Evolutionary conservation across 2,797 vertebrate genomes (phyloP), one percentile per base, ranked within the genome.

Genomic region (Pogonophryne albipinna): DNA sequence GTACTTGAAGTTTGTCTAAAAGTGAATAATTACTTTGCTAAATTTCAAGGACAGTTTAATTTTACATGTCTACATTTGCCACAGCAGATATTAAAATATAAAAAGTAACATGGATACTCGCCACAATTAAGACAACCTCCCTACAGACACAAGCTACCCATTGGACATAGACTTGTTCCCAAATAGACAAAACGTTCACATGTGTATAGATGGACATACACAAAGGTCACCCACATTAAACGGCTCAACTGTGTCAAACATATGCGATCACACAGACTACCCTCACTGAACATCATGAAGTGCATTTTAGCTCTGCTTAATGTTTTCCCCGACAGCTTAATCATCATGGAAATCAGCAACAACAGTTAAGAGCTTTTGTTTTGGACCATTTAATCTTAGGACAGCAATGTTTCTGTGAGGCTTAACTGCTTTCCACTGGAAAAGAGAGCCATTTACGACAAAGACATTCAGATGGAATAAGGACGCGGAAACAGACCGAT

Each of bases 361-460:
- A 76, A 71, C 84, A 76, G 55, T 77, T 84, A 64, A 72, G 42
- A 70, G 59, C 63, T 74, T 60, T 46, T 66, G 66, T 87, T 80
- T 85, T 83, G 23, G n/a, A 45, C 82, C 78, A 82, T 87, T 86
- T 83, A 66, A 82, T 84, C 88, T 82, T 59, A 66, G 46, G 59
- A 74, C 59, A 72, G 63, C 71, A 70, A 56, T 45, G 78, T 70
- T 74, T 85, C 64, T 45, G 71, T 75, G 59, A 56, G 59, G 46
- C 85, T 87, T 90, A 85, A 86, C 76, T 34, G 79, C 79, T 82
- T 87, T 88, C 74, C 81, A 82, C 34, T 79, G 78, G 20, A 31
- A 62, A 49, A 38, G n/a, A 76, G 80, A 80, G 19, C 67, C 61
- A 82, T 86, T 88, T 55, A 66, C 23, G 8, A 74, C 74, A 79